Base-by-base conservation (phyloP, 2,113 vertebrate genomes). In the Anser cygnoides region DNA sequence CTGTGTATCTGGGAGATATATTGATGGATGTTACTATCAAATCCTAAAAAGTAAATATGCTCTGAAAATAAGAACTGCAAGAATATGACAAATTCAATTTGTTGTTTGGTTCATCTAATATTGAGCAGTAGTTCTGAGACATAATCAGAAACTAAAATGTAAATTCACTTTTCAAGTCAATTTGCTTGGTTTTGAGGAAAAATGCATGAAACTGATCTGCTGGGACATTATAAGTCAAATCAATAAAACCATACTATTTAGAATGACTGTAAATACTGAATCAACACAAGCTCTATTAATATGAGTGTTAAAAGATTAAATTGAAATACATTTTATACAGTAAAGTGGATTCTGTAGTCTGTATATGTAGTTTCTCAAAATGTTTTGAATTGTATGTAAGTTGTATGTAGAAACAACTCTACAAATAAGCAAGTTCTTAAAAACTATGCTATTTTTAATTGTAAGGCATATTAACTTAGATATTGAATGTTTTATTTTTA, bases 291-390 rank as follows among this genome's bases (percentile, higher is more conserved):
- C 3, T 39, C n/a, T 88, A 20, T 67, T 79, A 80, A 82, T 59
- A 62, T 35, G 9, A 73, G 52, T 58, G 17, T 68, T 91, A 89
- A 85, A 88, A 58, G 9, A 89, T 96, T 91, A 92, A 91, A 84
- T 58, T 59, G 44, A 10, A 84, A 76, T 61, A 8, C 11, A n/a
- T 52, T 74, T 61, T 31, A 54, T 13, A 54, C 14, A 62, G 61
- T 3, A 70, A 75, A 79, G 77, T 62, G 10, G 46, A 87, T 70
- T 89, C 35, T 63, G 29, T 78, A 37, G 4, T 66, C 55, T 81
- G 16, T 37, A 72, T 11, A 31, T 41, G 65, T 0, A 91, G 11
- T 16, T 59, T 73, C 52, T 93, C 49, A 86, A 85, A 76, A 39
- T 35, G 55, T 58, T 82, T 63, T 25, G n/a, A 92, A 35, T 1